These are phyloP conservation scores for Margarornis squamiger DNA, from an alignment of 2,797 vertebrate genomes.

Conservation along the genomic window DNA sequence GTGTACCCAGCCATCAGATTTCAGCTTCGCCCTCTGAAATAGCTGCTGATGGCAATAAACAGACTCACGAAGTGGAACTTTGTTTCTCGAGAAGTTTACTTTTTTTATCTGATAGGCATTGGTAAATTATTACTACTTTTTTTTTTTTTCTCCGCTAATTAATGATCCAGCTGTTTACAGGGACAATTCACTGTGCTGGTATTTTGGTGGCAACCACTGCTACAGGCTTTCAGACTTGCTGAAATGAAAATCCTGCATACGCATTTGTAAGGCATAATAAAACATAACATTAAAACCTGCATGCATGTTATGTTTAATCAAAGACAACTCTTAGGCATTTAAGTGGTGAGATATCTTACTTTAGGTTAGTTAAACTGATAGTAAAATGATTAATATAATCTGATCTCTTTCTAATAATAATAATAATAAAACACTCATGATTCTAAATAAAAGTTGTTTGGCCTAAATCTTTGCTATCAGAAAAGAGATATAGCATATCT, in stretches of 20 bases:
- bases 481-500: conserved; percentile 67
- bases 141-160: conserved; percentile 15
- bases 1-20: background rate
- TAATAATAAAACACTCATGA: conserved; percentile 60
- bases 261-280: conserved; percentile 66
- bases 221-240: conserved; percentile 70
- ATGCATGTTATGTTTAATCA: conserved; percentile 72
- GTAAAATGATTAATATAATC: conserved; percentile 67
- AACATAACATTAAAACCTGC: conserved; percentile 70
- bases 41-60: conserved; percentile 22
- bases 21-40: background rate
- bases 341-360: conserved; percentile 70
- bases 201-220: conserved; percentile 71
- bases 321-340: conserved; percentile 70
- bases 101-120: conserved; percentile 37
- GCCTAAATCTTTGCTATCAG: conserved; percentile 72
- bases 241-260: conserved; percentile 68
- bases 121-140: background rate
- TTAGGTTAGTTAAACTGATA: conserved; percentile 70
- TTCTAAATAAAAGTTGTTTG: conserved; percentile 70
- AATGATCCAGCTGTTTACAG: conserved; percentile 76
- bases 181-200: conserved; percentile 72
- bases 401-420: conserved; percentile 71
- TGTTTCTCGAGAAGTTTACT: conserved; percentile 64
- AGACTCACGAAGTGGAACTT: conserved; percentile 37